Evolutionary conservation across 1,140 invertebrate species (phyloP), one percentile per base, ranked within the genome.

Genomic region (Heliothis virescens): DNA sequence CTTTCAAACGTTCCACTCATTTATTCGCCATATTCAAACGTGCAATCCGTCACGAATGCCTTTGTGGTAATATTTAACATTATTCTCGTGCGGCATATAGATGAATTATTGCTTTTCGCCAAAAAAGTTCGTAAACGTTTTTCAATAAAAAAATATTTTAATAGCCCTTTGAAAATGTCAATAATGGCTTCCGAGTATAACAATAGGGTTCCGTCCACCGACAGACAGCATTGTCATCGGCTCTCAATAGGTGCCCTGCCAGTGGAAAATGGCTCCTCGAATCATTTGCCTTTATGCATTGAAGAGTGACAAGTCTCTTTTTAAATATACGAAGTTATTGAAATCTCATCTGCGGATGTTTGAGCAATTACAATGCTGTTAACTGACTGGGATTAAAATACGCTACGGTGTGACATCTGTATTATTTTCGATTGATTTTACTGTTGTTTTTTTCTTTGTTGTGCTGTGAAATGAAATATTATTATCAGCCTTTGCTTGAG

Each of bases 121-220:
- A 50, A 69, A 78, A 88, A 85, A 88, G 74, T 81, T 79, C 57
- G 82, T 79, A 83, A 89, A 82, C 84, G 82, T 79, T 89, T 86
- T 89, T 85, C 83, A 84, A 89, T 86, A 85, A 85, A 85, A 41
- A 85, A 87, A 87, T 82, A 83, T 86, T 89, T 86, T 85, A 87
- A 89, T 89, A 85, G 85, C 82, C 81, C 83, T 87, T 89, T 89
- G 83, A 87, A 86, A 87, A 85, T 80, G 86, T 87, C 86, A 86
- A 87, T 89, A 89, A 89, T 85, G 87, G 86, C 85, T 89, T 89
- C 87, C 87, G 86, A 77, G 76, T 81, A 80, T 86, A 82, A 89
- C 87, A 89, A 89, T 87, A 81, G 86, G 80, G 80, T 85, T 87
- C 86, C 85, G 84, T 86, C 82, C 82, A 85, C 75, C 79, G 85